Evolutionary conservation across 2,888 invertebrate genomes (phyloP), one percentile per base, ranked within the genome.

Genomic region (Plagiodera versicolora): DNA sequence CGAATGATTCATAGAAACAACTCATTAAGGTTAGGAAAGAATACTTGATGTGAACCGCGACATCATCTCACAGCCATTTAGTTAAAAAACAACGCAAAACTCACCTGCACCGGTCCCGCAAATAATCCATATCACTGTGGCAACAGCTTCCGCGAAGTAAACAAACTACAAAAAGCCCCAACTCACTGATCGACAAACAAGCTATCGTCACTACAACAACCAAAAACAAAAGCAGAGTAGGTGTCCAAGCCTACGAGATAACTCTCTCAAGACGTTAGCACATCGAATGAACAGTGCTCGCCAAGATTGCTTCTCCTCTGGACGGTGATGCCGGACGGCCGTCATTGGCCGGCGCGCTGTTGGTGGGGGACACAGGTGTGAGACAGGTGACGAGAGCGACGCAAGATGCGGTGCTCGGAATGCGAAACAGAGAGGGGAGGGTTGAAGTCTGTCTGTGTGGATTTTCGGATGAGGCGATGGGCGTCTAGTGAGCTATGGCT

Each of bases 291-390:
- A 72, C 60, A 62, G 56, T 56, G 56, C 51, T 73, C 73, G 68
- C 73, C 70, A 73, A 77, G 76, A 76, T 77, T 74, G 72, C 72
- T 72, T 75, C 70, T 72, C 71, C 68, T 70, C 67, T 66, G 67
- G 71, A 68, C 70, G 63, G 62, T 67, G 68, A 68, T 67, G 62
- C 68, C 65, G 66, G 66, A 55, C 65, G 59, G 14, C 65, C 66
- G 58, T 64, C 62, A 75, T 76, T 75, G 75, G 73, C 63, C 68
- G n/a, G 69, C 60, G 61, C 58, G 64, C 64, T 59, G 65, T 64
- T 67, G 73, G 77, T 70, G 76, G 77, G 77, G 75, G 70, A n/a
- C 68, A 70, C 76, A 75, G 76, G 76, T 75, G 75, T 75, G 70
- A 69, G 65, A 65, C 69, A 70, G 69, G 69, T 69, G 63, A 66